phyloP scores from a whole-genome alignment of 2,797 vertebrate species.

The Glyptemys insculpta region DNA sequence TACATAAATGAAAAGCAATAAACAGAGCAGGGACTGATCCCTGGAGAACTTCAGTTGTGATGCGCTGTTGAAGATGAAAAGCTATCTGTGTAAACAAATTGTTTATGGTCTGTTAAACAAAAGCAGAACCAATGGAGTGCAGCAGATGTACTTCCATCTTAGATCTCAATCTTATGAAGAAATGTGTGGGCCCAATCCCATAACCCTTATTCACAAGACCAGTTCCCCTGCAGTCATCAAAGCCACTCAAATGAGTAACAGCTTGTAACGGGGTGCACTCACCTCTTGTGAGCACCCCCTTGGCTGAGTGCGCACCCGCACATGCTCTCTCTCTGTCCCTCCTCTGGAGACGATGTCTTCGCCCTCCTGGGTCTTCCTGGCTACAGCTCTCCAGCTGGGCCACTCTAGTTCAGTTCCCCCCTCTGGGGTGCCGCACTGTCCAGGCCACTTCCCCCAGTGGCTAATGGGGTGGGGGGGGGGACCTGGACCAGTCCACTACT shows the following conservation, averaged over 20 bases:
- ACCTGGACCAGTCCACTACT: no score
- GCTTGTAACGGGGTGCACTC: no score
- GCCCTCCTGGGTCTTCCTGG: no score
- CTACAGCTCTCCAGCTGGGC: no score
- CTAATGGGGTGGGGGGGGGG: no score
- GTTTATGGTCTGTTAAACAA: slow-evolving; percentile 71
- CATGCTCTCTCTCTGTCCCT: no score
- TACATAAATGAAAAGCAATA: slow-evolving; percentile 54
- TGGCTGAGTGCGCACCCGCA: no score
- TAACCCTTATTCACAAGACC: not conserved
- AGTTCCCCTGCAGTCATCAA: not conserved
- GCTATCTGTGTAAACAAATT: slow-evolving; percentile 74
- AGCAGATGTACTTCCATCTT: slow-evolving; percentile 58
- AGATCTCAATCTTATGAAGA: slow-evolving; percentile 50
- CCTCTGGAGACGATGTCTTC: no score
- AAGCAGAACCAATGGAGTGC: slow-evolving; percentile 59
- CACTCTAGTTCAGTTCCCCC: no score
- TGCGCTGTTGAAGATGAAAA: slow-evolving; percentile 63
- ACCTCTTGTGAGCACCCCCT: no score
- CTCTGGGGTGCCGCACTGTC: no score
- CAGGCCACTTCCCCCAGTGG: no score
- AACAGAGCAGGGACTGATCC: slow-evolving; percentile 58
- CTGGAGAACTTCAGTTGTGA: slow-evolving; percentile 32
- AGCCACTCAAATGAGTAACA: not conserved
- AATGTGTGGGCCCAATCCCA: not conserved